These are phyloP conservation scores for Parnassius mnemosyne DNA, from an alignment of 2,888 invertebrate species.

Conservation along the genomic window DNA sequence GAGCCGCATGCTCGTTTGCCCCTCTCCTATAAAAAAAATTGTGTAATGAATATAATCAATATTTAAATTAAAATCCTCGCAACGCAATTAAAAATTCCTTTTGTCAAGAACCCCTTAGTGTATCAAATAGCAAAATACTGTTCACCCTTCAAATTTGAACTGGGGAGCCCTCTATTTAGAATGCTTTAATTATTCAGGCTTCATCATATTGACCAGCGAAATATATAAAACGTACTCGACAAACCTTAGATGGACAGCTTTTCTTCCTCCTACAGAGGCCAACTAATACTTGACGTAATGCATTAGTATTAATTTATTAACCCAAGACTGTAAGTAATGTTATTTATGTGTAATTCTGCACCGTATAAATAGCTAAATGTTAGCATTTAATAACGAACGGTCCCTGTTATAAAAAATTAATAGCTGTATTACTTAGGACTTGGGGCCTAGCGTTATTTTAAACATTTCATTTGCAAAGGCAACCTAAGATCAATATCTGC, in stretches of 20 bases:
- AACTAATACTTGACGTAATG: constrained; percentile 33
- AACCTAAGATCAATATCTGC: too few species aligned
- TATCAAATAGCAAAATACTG: constrained; percentile 66
- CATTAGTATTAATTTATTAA: neutral
- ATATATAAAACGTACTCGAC: constrained; percentile 49
- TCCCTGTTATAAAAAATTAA: too few species aligned
- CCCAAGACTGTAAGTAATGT: neutral
- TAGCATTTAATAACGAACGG: neutral
- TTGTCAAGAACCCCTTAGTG: constrained; percentile 48
- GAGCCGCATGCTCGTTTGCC: too few species aligned
- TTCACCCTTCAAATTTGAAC: constrained; percentile 70
- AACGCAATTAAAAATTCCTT: constrained; percentile 55
- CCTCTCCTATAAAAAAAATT: too few species aligned
- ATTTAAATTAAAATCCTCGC: neutral
- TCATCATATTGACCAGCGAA: constrained; percentile 62
- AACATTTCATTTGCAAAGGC: too few species aligned
- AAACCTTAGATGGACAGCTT: constrained; percentile 37
- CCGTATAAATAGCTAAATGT: neutral
- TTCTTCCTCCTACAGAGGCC: constrained; percentile 21
- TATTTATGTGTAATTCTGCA: constrained; percentile 1
- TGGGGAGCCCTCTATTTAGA: constrained; percentile 66
- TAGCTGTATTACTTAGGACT: too few species aligned
- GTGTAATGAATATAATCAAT: neutral
- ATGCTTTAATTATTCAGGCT: constrained; percentile 63
- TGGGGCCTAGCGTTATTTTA: too few species aligned